Evolutionary conservation across 2,113 vertebrate genomes (phyloP).

Genomic region (Chionomys nivalis): DNA sequence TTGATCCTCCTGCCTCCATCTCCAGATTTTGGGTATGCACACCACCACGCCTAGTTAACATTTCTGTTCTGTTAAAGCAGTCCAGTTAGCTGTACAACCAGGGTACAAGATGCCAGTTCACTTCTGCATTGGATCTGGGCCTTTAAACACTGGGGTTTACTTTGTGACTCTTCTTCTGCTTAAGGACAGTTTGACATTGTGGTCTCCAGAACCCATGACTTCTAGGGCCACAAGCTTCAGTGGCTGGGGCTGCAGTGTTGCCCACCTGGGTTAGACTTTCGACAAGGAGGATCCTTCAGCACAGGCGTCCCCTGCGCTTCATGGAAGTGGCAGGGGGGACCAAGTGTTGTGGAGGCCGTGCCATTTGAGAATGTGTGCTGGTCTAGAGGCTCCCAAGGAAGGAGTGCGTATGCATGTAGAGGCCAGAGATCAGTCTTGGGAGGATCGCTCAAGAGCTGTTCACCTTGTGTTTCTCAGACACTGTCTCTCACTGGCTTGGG

Average conservation of each 20-base stretch:
- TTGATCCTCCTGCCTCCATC: not conserved
- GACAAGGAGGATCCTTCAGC: not conserved
- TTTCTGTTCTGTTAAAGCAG: not conserved
- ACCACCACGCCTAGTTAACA: not conserved
- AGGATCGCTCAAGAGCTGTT: too few relatives aligned
- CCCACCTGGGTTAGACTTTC: not conserved
- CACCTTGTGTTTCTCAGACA: not conserved
- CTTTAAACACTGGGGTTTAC: not conserved
- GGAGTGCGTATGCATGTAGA: not conserved
- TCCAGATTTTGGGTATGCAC: not conserved
- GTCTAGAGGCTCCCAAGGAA: not conserved
- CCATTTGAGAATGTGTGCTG: not conserved
- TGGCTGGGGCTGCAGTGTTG: not conserved
- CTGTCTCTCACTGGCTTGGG: not conserved
- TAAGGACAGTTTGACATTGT: too few relatives aligned
- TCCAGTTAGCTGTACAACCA: not conserved
- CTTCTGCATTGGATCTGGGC: not conserved
- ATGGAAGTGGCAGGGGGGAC: not conserved
- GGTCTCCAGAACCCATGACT: not conserved
- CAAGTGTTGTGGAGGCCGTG: not conserved
- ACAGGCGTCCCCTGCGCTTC: not conserved
- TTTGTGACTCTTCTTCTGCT: not conserved
- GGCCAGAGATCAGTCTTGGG: not conserved
- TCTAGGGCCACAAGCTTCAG: not conserved
- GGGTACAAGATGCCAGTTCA: fast-evolving